Conservation (phyloP, 2,797 vertebrate genomes). For the Micrastur ruficollis region DNA sequence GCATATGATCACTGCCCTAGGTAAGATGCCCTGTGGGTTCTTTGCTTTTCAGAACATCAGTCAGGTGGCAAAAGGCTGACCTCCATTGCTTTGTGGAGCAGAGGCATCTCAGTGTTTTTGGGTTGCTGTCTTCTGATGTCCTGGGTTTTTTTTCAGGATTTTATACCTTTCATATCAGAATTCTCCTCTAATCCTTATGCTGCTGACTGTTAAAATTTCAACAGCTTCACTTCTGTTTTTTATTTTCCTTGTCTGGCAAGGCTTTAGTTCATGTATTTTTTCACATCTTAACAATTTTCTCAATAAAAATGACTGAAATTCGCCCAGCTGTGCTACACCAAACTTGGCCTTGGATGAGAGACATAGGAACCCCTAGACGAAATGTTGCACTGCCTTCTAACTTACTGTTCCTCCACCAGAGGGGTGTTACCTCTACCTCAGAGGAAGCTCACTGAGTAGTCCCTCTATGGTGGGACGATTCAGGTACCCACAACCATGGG, state of each 20-base stretch:
- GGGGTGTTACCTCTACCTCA: not conserved
- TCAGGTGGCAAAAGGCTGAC: not conserved
- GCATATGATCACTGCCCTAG: not conserved
- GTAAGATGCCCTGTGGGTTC: not conserved
- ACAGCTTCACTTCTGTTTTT: not conserved
- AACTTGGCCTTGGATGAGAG: not conserved
- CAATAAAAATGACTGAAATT: not conserved
- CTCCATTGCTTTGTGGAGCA: not conserved
- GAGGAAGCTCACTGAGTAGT: not conserved
- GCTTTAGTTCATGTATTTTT: not conserved
- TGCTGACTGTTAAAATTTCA: not conserved
- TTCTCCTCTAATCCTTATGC: not conserved
- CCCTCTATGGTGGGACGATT: not conserved
- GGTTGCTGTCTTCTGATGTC: not conserved
- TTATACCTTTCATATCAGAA: not conserved
- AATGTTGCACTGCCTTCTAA: not conserved
- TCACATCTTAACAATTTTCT: not conserved
- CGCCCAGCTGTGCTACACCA: not conserved
- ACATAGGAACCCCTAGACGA: not conserved
- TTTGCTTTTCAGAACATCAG: not conserved
- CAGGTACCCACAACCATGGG: not conserved
- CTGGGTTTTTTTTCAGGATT: not conserved
- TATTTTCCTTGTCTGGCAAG: not conserved
- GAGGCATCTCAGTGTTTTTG: not conserved
- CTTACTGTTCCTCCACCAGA: not conserved